A percentile compares a stretch with the other conserved stretches of the same genome.
Conservation (phyloP, 2,797 vertebrate genomes). For the Streptopelia turtur region DNA sequence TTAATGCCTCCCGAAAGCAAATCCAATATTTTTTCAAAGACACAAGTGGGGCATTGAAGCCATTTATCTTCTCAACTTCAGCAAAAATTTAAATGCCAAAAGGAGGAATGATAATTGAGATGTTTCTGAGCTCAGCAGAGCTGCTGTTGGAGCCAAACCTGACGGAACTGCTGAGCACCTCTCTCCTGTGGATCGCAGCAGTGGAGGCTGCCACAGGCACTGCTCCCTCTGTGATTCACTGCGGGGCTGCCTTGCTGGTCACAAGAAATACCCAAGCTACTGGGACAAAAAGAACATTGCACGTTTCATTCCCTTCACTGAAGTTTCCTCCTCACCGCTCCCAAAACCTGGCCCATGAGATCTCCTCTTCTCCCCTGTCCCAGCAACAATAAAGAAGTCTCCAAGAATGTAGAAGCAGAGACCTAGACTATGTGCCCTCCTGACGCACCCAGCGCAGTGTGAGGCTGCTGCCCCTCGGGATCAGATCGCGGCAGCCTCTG, state of each 20-base stretch:
- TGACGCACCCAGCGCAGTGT: accelerated
- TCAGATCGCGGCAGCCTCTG: background rate
- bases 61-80: background rate
- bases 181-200: background rate
- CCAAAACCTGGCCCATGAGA: background rate
- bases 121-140: background rate
- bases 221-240: accelerated
- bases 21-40: background rate
- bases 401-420: background rate
- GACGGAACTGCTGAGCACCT: background rate
- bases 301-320: background rate
- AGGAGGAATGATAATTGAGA: background rate
- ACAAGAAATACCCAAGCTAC: background rate
- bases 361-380: background rate
- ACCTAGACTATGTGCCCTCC: background rate
- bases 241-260: background rate
- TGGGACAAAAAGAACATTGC: background rate
- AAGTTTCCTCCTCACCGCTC: background rate
- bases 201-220: background rate
- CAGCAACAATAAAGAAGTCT: background rate
- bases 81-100: background rate
- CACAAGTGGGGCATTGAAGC: background rate
- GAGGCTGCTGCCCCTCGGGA: background rate
- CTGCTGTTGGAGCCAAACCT: background rate
- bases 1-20: background rate